phyloP scores from a whole-genome alignment of 2,888 invertebrate genomes.

The Xestia c-nigrum region DNA sequence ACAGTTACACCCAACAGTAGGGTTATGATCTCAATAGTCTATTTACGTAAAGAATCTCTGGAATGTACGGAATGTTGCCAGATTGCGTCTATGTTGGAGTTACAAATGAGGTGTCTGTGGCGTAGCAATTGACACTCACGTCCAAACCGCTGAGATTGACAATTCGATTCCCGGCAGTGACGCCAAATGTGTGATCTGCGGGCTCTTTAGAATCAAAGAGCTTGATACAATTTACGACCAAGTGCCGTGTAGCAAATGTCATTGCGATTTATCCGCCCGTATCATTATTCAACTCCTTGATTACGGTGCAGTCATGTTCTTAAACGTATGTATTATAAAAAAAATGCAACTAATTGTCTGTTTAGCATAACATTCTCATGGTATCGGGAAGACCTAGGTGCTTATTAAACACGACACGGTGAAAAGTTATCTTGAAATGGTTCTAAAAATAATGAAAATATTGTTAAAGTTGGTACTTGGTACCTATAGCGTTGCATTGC shows the following conservation, averaged over 20 bases:
- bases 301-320: not conserved
- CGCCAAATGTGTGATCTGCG: slow-evolving; percentile 1
- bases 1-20: slow-evolving; percentile 55
- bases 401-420: not conserved
- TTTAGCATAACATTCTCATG: no score
- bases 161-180: slow-evolving; percentile 11
- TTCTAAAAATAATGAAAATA: not conserved
- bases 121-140: slow-evolving; percentile 29
- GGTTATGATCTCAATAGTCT: slow-evolving; percentile 63
- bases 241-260: not conserved
- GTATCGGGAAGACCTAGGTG: no score
- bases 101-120: slow-evolving; percentile 38
- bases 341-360: no score
- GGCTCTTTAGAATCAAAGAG: not conserved
- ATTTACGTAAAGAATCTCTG: slow-evolving; percentile 47
- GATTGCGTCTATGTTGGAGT: slow-evolving; percentile 42
- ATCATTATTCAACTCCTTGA: not conserved
- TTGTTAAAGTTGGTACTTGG: not conserved
- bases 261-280: not conserved
- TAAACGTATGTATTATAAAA: not conserved
- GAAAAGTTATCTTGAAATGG: not conserved
- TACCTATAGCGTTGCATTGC: not conserved
- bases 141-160: slow-evolving; percentile 14
- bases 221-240: not conserved
- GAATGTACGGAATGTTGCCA: slow-evolving; percentile 47